Conservation (phyloP, 2,113 vertebrate species). For the Alexandromys fortis region DNA sequence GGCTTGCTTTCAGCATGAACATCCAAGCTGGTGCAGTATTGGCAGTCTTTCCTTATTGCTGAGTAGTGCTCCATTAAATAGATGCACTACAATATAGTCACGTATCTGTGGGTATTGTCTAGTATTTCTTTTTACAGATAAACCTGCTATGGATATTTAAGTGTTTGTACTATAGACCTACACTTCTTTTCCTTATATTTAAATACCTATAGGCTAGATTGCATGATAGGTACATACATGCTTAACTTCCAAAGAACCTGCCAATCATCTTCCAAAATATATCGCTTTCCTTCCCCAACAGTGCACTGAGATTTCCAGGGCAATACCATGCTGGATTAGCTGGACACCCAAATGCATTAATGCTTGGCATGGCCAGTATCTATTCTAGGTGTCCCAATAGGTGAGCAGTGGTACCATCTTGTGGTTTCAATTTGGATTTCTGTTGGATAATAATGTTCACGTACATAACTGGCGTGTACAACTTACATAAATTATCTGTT, state of each 20-base stretch:
- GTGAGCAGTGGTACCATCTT: not conserved
- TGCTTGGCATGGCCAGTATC: not conserved
- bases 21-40: not conserved
- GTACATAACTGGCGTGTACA: not conserved
- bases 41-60: not conserved
- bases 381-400: not conserved
- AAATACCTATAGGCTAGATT: not conserved
- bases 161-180: not conserved
- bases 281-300: not conserved
- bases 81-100: not conserved
- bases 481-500: not conserved
- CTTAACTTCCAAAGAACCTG: constrained; percentile 1
- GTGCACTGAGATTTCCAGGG: not conserved
- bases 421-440: not conserved
- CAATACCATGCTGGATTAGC: too few relatives aligned
- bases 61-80: not conserved
- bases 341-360: too few relatives aligned
- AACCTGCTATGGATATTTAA: not conserved
- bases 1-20: not conserved
- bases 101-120: not conserved
- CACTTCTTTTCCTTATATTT: not conserved
- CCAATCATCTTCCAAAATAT: not conserved
- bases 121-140: constrained; percentile 21
- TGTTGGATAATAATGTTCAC: not conserved
- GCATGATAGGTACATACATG: not conserved